Conservation (phyloP, 2,113 vertebrate species). For the Physeter macrocephalus region DNA sequence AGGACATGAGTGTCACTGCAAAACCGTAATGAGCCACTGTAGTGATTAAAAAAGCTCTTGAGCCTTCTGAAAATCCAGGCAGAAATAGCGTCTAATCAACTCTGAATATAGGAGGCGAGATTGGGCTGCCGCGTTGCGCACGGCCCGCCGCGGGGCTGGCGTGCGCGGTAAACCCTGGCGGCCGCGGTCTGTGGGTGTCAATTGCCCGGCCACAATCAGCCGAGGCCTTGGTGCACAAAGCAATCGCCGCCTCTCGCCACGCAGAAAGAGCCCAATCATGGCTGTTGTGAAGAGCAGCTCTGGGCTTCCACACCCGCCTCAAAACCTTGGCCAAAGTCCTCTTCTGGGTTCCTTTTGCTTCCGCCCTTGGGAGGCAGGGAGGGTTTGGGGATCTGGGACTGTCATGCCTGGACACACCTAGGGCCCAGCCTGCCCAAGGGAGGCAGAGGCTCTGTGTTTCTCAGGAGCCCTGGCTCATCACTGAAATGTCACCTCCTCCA, state of each 20-base stretch:
- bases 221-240: constrained; percentile 77
- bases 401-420: neutral
- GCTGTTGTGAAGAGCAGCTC: constrained; percentile 76
- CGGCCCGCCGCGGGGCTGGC: constrained; percentile 83
- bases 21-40: constrained; percentile 89
- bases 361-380: neutral
- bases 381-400: neutral
- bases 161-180: constrained; percentile 82
- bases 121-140: constrained; percentile 84
- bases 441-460: neutral
- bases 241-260: constrained; percentile 72
- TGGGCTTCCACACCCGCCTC: constrained; percentile 60
- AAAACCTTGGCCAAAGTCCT: constrained; percentile 66
- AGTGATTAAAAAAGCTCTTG: constrained; percentile 93
- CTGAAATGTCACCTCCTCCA: neutral
- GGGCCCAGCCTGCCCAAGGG: neutral
- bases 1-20: constrained; percentile 94
- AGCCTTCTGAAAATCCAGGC: constrained; percentile 88
- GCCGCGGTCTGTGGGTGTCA: constrained; percentile 76
- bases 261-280: constrained; percentile 80
- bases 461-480: neutral
- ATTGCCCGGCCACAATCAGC: constrained; percentile 80
- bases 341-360: constrained; percentile 24
- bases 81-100: constrained; percentile 91
- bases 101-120: constrained; percentile 87